These are phyloP conservation scores for Pandion haliaetus DNA, from an alignment of 2,113 vertebrate genomes.

Conservation along the genomic window DNA sequence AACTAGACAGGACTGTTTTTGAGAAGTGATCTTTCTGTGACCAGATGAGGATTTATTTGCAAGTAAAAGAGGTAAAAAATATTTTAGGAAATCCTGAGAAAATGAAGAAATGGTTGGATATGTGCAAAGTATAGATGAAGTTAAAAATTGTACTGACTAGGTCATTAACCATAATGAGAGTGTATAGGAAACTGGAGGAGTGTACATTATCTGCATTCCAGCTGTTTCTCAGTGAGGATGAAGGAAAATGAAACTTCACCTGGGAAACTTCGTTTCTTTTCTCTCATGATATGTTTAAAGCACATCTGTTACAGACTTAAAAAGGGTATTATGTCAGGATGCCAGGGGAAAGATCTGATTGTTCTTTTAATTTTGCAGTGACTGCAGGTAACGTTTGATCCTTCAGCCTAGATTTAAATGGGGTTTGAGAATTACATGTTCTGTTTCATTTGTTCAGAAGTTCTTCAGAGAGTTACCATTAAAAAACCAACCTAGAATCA, in stretches of 20 bases:
- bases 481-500: background rate
- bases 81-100: background rate
- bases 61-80: background rate
- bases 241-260: background rate
- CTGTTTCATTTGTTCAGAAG: background rate
- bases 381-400: background rate
- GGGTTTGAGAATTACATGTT: background rate
- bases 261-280: background rate
- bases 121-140: background rate
- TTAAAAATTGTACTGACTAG: background rate
- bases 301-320: background rate
- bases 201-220: background rate
- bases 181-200: background rate
- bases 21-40: background rate
- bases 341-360: background rate
- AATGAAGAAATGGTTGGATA: background rate
- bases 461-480: background rate
- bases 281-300: background rate
- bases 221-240: background rate
- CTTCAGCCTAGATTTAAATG: background rate
- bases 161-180: background rate
- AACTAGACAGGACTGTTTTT: background rate
- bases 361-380: slow-evolving; percentile 8
- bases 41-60: background rate
- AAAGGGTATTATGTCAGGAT: background rate